phyloP scores from a whole-genome alignment of 2,797 vertebrate genomes.

The Hippocampus kuda region DNA sequence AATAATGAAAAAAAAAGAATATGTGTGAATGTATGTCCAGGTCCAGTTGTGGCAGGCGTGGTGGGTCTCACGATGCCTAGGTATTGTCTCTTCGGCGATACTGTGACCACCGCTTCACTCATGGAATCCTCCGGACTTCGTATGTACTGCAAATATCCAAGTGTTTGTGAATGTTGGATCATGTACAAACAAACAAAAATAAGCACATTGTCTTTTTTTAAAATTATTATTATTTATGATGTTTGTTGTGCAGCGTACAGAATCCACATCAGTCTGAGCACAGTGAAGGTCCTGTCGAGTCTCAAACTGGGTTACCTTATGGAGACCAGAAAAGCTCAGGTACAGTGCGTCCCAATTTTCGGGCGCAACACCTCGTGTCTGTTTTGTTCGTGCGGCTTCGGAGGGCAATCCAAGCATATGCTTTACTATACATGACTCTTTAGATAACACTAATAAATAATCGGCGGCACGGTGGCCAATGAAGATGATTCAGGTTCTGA shows the following conservation, averaged over 20 bases:
- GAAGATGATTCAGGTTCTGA: too few relatives aligned
- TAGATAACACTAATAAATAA: too few relatives aligned
- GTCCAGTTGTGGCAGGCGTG: slow-evolving; percentile 77
- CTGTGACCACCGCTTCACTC: slow-evolving; percentile 76
- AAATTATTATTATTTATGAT: not conserved
- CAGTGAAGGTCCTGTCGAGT: slow-evolving; percentile 65
- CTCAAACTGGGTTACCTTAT: slow-evolving; percentile 73
- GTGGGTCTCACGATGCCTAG: slow-evolving; percentile 85
- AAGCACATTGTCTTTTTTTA: too few relatives aligned
- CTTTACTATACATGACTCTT: too few relatives aligned
- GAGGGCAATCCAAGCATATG: too few relatives aligned
- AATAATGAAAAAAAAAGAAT: too few relatives aligned
- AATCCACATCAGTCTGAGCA: slow-evolving; percentile 75
- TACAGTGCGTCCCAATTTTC: slow-evolving; percentile 5
- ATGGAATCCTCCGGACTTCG: slow-evolving; percentile 71
- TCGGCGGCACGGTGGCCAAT: too few relatives aligned
- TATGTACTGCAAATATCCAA: slow-evolving; percentile 17
- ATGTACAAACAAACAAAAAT: not conserved
- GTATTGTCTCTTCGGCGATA: slow-evolving; percentile 87
- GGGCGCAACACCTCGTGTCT: too few relatives aligned
- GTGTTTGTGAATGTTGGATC: not conserved
- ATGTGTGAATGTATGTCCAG: slow-evolving; percentile 40
- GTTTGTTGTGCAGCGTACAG: slow-evolving; percentile 66
- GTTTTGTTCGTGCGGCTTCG: too few relatives aligned
- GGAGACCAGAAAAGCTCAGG: slow-evolving; percentile 57